Evolutionary conservation across 2,797 vertebrate species (phyloP), one percentile per base, ranked within the genome.

Genomic region (Cichlasoma orientale): DNA sequence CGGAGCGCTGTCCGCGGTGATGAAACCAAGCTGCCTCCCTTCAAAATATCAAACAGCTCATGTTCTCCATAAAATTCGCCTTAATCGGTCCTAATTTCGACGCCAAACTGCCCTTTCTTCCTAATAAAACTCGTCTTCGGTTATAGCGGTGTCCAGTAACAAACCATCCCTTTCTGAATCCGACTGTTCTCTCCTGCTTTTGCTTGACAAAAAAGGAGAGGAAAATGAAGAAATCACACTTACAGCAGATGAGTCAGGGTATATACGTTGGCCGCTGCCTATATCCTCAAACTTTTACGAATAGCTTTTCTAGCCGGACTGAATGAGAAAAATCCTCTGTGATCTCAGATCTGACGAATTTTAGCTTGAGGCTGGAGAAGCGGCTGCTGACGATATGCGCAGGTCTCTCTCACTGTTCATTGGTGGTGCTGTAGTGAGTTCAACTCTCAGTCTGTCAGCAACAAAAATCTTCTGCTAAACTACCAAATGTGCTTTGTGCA

Each of bases 361-460:
- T 87, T 91, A 93, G 95, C 92, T 93, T 41, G 94, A 93, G 95
- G 93, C 94, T 92, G 91, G 90, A 89, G 92, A 92, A 92, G 95
- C 92, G 91, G 92, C 90, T 94, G 95, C 94, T 94, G 95, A 91
- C 91, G 94, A 92, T 92, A 93, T 97, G 95, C 95, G 95, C 95
- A 95, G 93, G 92, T 95, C 94, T 93, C 91, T 91, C 95, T 93
- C 94, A 88, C 94, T 90, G 93, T 95, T 95, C 96, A 95, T 95
- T 94, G 94, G 91, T 87, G 95, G 88, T 92, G 93, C 89, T 94
- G 95, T 94, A 93, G 95, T 93, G 95, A 96, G 96, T 97, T 94
- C 92, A 96, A 95, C 95, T 95, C 95, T 90, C 86, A 83, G 89
- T 93, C 89, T 91, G 94, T 92, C 95, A 94, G 93, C 92, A 87